Evolutionary conservation across 2,888 invertebrate species (phyloP).

Genomic region (Lepas anatifera): DNA sequence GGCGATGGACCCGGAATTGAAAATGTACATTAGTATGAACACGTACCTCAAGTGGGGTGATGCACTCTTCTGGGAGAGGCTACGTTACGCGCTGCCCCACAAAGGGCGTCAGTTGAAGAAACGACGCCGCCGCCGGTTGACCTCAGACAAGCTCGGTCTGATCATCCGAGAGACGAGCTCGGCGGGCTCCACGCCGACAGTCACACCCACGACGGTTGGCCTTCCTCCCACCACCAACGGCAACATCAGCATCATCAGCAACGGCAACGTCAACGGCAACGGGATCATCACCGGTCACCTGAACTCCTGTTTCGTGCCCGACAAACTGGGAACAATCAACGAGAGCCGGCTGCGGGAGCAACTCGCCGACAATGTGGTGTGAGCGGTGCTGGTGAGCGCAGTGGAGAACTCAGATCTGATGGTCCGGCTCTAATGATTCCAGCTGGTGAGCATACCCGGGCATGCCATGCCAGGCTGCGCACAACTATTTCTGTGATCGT

Average conservation of each 20-base stretch:
- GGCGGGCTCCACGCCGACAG: neutral
- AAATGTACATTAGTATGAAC: conserved; percentile 57
- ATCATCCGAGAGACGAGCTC: neutral
- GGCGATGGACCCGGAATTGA: conserved; percentile 52
- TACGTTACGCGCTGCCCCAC: conserved; percentile 59
- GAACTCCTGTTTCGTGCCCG: neutral
- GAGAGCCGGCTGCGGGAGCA: neutral
- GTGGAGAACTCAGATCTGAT: too few species aligned
- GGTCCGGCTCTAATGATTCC: too few species aligned
- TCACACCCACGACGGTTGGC: neutral
- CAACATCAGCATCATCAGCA: neutral
- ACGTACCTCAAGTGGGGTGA: conserved; percentile 73
- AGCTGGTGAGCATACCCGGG: too few species aligned
- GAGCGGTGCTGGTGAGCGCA: too few species aligned
- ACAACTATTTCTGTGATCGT: too few species aligned
- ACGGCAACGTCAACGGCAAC: neutral
- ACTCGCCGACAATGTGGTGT: neutral
- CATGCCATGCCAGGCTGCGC: too few species aligned
- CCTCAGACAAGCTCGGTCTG: neutral
- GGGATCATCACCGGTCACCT: neutral
- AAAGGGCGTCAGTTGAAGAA: neutral
- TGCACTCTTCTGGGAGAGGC: conserved; percentile 67
- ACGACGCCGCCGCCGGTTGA: neutral
- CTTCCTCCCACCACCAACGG: neutral
- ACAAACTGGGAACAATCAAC: neutral